Evolutionary conservation across 2,113 vertebrate genomes (phyloP).

Genomic region (Muntiacus muntjak): DNA sequence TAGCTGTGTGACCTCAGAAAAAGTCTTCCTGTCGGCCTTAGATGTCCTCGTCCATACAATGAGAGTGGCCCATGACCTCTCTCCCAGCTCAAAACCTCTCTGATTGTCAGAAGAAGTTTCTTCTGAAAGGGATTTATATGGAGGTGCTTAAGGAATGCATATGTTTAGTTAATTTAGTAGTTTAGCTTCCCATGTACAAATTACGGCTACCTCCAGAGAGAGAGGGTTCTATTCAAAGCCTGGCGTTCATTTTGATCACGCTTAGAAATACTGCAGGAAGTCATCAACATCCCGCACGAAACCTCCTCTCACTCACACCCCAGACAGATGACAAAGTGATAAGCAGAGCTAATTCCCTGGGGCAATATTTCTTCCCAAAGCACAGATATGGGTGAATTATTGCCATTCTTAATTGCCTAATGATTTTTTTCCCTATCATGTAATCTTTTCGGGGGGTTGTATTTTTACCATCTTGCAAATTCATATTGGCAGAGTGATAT

Average conservation of each 20-base stretch:
- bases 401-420: slow-evolving; percentile 79
- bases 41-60: not conserved
- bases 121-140: not conserved
- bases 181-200: slow-evolving; percentile 25
- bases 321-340: slow-evolving; percentile 76
- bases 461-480: slow-evolving; percentile 83
- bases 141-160: slow-evolving; percentile 17
- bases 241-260: slow-evolving; percentile 20
- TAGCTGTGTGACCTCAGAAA: not conserved
- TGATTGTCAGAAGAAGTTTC: not conserved
- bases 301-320: slow-evolving; percentile 47
- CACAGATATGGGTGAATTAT: slow-evolving; percentile 82
- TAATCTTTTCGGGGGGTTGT: slow-evolving; percentile 70
- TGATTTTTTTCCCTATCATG: slow-evolving; percentile 79
- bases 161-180: slow-evolving; percentile 57
- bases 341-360: slow-evolving; percentile 71
- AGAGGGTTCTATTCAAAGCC: slow-evolving; percentile 63
- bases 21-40: not conserved
- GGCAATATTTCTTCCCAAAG: slow-evolving; percentile 79
- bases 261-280: slow-evolving; percentile 67
- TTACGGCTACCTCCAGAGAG: slow-evolving; percentile 42
- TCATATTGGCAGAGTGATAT: slow-evolving; percentile 87
- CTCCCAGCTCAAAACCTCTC: not conserved
- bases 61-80: not conserved
- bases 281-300: slow-evolving; percentile 53